Conservation (phyloP, 2,113 vertebrate species). For the Actinemys pallida region DNA sequence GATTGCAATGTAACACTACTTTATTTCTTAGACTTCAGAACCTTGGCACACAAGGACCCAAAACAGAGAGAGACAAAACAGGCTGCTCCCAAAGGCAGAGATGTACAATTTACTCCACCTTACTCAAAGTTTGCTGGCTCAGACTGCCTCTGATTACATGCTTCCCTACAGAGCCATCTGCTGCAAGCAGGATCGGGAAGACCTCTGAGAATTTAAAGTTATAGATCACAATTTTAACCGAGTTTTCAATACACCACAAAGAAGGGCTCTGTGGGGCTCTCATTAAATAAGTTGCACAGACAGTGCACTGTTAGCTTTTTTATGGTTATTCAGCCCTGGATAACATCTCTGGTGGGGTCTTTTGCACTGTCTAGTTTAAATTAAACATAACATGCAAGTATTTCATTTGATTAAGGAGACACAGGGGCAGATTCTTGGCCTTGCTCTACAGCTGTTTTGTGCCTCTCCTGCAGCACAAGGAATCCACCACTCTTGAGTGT, state of each 20-base stretch:
- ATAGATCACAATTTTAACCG: neutral
- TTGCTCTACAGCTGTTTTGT: neutral
- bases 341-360: neutral
- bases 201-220: neutral
- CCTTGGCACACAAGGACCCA: neutral
- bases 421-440: neutral
- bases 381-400: neutral
- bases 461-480: neutral
- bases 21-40: neutral
- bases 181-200: neutral
- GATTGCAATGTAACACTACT: neutral
- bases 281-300: neutral
- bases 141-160: neutral
- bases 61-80: neutral
- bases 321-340: neutral
- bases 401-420: neutral
- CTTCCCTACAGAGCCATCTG: neutral
- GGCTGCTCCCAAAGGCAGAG: neutral
- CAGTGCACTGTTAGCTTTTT: fast-evolving
- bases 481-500: neutral
- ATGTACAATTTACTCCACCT: neutral
- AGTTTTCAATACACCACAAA: neutral
- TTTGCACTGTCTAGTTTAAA: neutral
- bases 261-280: neutral
- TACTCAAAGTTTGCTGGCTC: neutral